Evolutionary conservation across 2,888 invertebrate species (phyloP).

Genomic region (Caprella mutica): DNA sequence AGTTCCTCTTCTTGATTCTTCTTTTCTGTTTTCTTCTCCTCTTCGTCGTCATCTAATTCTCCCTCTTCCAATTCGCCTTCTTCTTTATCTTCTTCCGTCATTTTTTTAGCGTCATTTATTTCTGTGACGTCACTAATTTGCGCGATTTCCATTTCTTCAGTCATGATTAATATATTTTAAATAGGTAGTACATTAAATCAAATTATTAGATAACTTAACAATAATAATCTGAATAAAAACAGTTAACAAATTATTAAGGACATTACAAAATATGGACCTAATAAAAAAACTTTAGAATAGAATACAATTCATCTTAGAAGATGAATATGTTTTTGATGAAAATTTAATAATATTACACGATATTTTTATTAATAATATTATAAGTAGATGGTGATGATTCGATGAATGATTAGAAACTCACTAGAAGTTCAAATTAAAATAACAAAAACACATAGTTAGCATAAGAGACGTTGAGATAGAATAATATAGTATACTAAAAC

Average conservation of each 20-base stretch:
- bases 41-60: not conserved
- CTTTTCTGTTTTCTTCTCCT: not conserved
- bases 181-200: not conserved
- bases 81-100: not conserved
- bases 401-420: slow-evolving; percentile 6
- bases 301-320: too few species aligned
- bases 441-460: too few species aligned
- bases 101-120: not conserved
- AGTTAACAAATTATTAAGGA: too few species aligned
- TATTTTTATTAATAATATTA: not conserved
- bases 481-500: too few species aligned
- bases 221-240: slow-evolving; percentile 1
- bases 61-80: slow-evolving; percentile 4
- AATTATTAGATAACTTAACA: not conserved
- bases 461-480: too few species aligned
- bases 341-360: too few species aligned
- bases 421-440: too few species aligned
- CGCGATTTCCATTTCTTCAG: not conserved
- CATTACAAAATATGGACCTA: too few species aligned
- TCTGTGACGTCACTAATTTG: not conserved
- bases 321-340: too few species aligned
- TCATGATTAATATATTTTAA: not conserved
- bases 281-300: too few species aligned
- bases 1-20: not conserved
- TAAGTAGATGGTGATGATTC: not conserved